These are phyloP conservation scores for Drosophila dunni DNA, from an alignment of 1,140 invertebrate species.

Conservation along the genomic window DNA sequence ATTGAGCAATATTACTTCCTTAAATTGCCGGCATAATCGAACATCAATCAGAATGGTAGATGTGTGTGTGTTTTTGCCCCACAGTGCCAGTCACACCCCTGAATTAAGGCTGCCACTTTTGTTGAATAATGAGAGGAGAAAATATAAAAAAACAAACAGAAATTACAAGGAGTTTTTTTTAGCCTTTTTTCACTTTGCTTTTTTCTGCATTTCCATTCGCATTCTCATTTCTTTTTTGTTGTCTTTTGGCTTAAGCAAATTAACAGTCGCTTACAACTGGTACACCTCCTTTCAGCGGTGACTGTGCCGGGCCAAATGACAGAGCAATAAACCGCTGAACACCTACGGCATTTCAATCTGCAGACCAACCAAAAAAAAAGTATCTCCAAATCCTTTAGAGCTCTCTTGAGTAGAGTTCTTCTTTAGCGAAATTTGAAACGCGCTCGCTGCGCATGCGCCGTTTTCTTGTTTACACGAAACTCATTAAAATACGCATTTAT, in stretches of 20 bases:
- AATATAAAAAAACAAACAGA: slow-evolving; percentile 41
- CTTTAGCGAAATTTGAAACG: slow-evolving; percentile 46
- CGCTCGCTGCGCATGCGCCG: slow-evolving; percentile 49
- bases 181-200: not conserved
- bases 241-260: slow-evolving; percentile 55
- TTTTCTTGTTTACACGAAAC: slow-evolving; percentile 81
- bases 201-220: slow-evolving; percentile 3
- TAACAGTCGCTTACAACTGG: slow-evolving; percentile 76
- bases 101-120: slow-evolving; percentile 76
- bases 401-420: not conserved
- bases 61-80: slow-evolving; percentile 36
- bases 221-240: slow-evolving; percentile 8
- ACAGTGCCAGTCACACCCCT: slow-evolving; percentile 66
- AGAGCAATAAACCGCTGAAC: slow-evolving; percentile 54
- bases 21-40: slow-evolving; percentile 35
- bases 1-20: slow-evolving; percentile 18
- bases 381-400: slow-evolving; percentile 58
- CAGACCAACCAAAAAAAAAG: slow-evolving; percentile 36
- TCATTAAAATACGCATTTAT: slow-evolving; percentile 83
- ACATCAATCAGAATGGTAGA: slow-evolving; percentile 32
- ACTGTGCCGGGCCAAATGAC: slow-evolving; percentile 52
- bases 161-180: slow-evolving; percentile 29
- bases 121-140: too few relatives aligned
- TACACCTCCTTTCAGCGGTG: slow-evolving; percentile 73
- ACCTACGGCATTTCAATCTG: slow-evolving; percentile 75